Percentiles rank a stretch among this genome's conserved stretches.
These are phyloP conservation scores for Pampus argenteus DNA, from an alignment of 2,797 vertebrate genomes.

Conservation along the genomic window DNA sequence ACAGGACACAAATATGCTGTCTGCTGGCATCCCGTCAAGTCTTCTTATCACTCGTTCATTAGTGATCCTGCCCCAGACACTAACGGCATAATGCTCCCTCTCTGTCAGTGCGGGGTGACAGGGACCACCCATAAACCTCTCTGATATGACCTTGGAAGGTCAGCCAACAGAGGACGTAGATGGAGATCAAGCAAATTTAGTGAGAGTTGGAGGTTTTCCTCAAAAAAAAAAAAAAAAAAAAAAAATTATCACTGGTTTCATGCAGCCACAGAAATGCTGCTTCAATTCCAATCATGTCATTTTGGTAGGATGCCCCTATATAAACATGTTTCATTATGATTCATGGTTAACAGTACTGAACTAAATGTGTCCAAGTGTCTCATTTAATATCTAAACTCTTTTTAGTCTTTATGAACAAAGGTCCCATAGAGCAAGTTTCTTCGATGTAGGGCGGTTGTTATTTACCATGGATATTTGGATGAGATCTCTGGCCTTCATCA, in stretches of 20 bases:
- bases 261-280: not conserved
- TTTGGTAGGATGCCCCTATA: not conserved
- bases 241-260: not conserved
- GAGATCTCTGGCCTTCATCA: slow-evolving; percentile 87
- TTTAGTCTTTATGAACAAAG: not conserved
- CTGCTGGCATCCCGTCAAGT: slow-evolving; percentile 45
- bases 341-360: slow-evolving; percentile 9
- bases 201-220: not conserved
- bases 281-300: not conserved
- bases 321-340: not conserved
- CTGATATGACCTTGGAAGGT: slow-evolving; percentile 40
- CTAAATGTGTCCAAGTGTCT: slow-evolving; percentile 33
- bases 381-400: slow-evolving; percentile 14
- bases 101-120: slow-evolving; percentile 33
- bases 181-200: not conserved
- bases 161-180: slow-evolving; percentile 22
- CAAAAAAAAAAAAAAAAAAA: not conserved
- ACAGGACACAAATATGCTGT: slow-evolving; percentile 36
- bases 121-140: slow-evolving; percentile 41
- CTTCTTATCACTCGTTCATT: slow-evolving; percentile 38
- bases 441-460: slow-evolving; percentile 77
- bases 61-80: slow-evolving; percentile 34
- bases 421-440: slow-evolving; percentile 44
- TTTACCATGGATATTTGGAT: slow-evolving; percentile 87
- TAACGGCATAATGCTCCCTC: slow-evolving; percentile 32